Base-by-base conservation (phyloP, 1,140 invertebrate species). In the Lysiphlebus fabarum region DNA sequence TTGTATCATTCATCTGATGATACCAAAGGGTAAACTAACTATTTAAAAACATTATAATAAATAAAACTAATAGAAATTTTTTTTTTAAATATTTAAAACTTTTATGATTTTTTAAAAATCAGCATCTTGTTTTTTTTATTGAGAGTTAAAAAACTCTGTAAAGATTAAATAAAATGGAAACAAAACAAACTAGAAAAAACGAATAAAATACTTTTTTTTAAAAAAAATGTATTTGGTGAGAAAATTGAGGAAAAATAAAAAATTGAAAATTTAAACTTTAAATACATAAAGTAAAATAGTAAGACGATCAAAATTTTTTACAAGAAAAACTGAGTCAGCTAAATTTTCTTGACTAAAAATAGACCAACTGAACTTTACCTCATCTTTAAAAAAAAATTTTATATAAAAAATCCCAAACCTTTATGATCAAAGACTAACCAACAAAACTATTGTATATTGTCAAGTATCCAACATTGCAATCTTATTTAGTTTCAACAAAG, bases 21-120 rank as follows among this genome's bases (percentile, higher is more conserved):
- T 51, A 64, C 79, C 2, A 85, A 82, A 77, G 84, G 86, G 86
- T n/a, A n/a, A n/a, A n/a, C n/a, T n/a, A n/a, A n/a, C n/a, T n/a
- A n/a, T n/a, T n/a, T n/a, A n/a, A n/a, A 26, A 26, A 26, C 0
- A 26, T 2, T 26, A 26, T 26, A 26, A 26, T 26, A 26, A 26
- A 26, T 88, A 80, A n/a, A n/a, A 85, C 83, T 83, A 41, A 44
- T 7, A 33, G 4, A 43, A 44, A 11, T 45, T 14, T 33, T 45
- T 56, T 56, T 56, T 36, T 44, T 37, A 26, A 26, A 2, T 2
- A 26, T 26, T 26, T 26, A 26, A 26, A 26, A 26, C 17, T 26
- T 26, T 26, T 26, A 26, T 26, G 17, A 26, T 26, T 26, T 26
- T 26, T 26, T 26, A 26, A 2, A 26, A 26, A 26, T 26, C 17